Conservation (phyloP, 2,888 invertebrate species). For the Sphinx pinastri region DNA sequence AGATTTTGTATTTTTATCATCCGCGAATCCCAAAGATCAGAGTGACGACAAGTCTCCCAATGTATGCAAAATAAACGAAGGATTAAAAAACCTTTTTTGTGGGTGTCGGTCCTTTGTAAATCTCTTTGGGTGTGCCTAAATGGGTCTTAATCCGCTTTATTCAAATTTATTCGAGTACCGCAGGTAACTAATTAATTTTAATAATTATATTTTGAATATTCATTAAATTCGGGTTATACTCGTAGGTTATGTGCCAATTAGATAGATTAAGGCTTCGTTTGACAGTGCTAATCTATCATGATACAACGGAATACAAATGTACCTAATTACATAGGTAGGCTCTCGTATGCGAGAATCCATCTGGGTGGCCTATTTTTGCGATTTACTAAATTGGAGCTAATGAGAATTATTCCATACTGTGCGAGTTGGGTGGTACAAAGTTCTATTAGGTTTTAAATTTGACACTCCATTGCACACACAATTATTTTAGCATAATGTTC, state of each 20-base stretch:
- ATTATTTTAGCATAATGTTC: too few relatives aligned
- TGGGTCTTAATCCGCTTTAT: constrained; percentile 18
- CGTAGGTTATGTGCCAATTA: too few relatives aligned
- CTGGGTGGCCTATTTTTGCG: not conserved
- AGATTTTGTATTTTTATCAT: not conserved
- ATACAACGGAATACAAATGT: too few relatives aligned
- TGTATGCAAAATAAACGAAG: constrained; percentile 8
- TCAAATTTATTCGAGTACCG: constrained; percentile 23
- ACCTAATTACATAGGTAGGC: too few relatives aligned
- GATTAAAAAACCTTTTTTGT: constrained; percentile 13
- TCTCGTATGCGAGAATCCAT: not conserved
- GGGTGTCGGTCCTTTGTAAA: constrained; percentile 22
- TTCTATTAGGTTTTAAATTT: too few relatives aligned
- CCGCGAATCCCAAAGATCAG: not conserved
- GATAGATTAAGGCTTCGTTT: not conserved
- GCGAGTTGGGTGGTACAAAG: too few relatives aligned
- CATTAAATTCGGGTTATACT: not conserved
- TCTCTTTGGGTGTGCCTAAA: constrained; percentile 23
- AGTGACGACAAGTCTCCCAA: not conserved
- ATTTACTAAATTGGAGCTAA: too few relatives aligned
- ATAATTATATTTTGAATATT: constrained; percentile 28
- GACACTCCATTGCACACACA: too few relatives aligned
- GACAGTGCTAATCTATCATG: too few relatives aligned
- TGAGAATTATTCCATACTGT: too few relatives aligned
- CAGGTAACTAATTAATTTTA: constrained; percentile 23